Base-by-base conservation (phyloP, 92 coral and sea anemone species). In the Zoanthus solanderi region DNA sequence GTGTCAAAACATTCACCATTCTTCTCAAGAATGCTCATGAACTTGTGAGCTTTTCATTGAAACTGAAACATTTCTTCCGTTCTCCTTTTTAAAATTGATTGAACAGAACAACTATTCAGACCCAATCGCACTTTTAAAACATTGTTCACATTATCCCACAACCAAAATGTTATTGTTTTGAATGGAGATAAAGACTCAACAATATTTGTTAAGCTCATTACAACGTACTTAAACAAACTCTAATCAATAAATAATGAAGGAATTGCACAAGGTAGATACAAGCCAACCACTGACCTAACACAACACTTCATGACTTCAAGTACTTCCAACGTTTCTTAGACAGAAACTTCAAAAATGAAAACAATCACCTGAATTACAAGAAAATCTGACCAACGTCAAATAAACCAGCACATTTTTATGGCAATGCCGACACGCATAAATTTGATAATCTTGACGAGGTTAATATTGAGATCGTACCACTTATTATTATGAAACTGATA, bases 1-100 rank as follows among this genome's bases (percentile, higher is more conserved):
- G 67, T 60, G 16, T 60, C 23, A 13, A 60, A 16, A 13, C 18
- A 60, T 60, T 60, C 23, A 60, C 67, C 67, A 60, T 50, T n/a
- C 28, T 85, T 74, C 88, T 85, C 88, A 1, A 77, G 71, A 37
- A 78, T 37, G n/a, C 47, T 46, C 87, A 88, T 81, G 37, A 88
- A 23, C 23, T 23, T 23, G 45, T 10, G 88, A 78, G 29, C 88
- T 88, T 79, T 88, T 88, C 28, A 61, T 32, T 29, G 79, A 71
- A 37, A 88, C 17, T 82, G 83, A 11, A 83, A 29, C 88, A 83
- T 83, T 42, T 23, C 23, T 23, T 23, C 23, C 23, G 84, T 72
- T 46, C 91, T 88, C 18, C 75, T 84, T 2, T 83, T 83, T 0
- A 84, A 88, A 63, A 88, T 23, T 23, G 23, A 23, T 23, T 23